Evolutionary conservation across 1,140 invertebrate genomes (phyloP).

Genomic region (Procambarus clarkii): DNA sequence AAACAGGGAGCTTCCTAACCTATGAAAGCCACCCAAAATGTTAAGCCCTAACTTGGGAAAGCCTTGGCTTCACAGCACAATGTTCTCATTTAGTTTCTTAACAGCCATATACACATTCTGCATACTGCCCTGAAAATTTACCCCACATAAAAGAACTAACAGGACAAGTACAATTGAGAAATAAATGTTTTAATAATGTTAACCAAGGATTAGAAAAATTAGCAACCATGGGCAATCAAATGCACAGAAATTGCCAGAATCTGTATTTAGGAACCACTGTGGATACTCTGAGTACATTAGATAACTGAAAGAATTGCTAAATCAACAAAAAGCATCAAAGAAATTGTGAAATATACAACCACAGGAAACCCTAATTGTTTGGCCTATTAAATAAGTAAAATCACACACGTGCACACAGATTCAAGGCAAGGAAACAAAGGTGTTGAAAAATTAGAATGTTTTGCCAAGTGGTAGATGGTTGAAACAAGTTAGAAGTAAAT

Average conservation of each 20-base stretch:
- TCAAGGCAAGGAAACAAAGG: no score
- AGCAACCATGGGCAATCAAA: constrained; percentile 12
- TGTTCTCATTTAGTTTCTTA: background rate
- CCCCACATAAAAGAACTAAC: background rate
- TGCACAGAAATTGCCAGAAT: constrained; percentile 13
- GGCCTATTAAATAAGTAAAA: background rate
- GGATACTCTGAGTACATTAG: constrained; percentile 7
- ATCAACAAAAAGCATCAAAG: constrained; percentile 27
- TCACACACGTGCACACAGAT: no score
- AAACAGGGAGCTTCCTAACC: constrained; percentile 3
- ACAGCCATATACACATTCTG: background rate
- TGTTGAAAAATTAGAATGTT: no score
- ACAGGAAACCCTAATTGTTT: background rate
- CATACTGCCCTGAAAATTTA: background rate
- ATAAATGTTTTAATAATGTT: background rate
- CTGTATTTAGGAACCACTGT: constrained; percentile 46
- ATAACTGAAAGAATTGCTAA: constrained; percentile 26
- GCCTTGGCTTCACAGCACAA: background rate
- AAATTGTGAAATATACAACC: constrained; percentile 7
- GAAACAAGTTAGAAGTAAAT: no score
- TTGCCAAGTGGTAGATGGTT: no score
- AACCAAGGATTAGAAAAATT: constrained; percentile 14
- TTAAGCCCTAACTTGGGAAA: background rate
- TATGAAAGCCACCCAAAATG: constrained; percentile 9
- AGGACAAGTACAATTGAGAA: background rate